Base-by-base conservation (phyloP, 2,797 vertebrate species). In the Trematocara caparti region DNA sequence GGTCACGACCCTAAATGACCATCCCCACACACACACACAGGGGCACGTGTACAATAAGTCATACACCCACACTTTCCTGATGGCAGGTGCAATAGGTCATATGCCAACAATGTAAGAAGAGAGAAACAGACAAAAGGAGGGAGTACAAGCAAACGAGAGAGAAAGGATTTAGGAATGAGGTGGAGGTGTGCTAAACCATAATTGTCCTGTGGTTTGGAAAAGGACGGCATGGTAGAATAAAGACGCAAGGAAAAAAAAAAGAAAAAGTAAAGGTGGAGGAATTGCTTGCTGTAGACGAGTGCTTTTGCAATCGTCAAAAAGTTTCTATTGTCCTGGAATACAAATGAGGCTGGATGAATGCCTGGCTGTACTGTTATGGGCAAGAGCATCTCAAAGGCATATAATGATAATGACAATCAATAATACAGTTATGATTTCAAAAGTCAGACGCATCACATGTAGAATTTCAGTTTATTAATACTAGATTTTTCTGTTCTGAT, bases 1-100 rank as follows among this genome's bases (percentile, higher is more conserved):
- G 92, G 91, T 93, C 91, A 90, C n/a, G 76, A 91, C 91, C 89
- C 84, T 71, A 86, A 92, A 90, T 88, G 90, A 90, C 91, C 90
- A 88, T 88, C 80, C 83, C 47, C 80, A 9, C 84, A 78, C 86
- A 73, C 38, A 40, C 83, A 53, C 74, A 85, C 38, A 66, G 8
- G 27, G 78, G 77, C 72, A 79, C 78, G 57, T 79, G 57, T 78
- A 89, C 89, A 79, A 85, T 91, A 90, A 93, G 89, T 91, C 89
- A 91, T 85, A 88, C 82, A 72, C 83, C 86, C 85, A 78, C 86
- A 83, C 80, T 90, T 85, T 82, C 87, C 86, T 92, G 85, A 88
- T 92, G 91, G 87, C 93, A 90, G 82, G 89, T 83, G 88, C 89
- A 88, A 87, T 82, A 92, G 90, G 90, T 92, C 89, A 92, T 80